Evolutionary conservation across 2,888 invertebrate species (phyloP), one percentile per base, ranked within the genome.

Genomic region (Ecliptopera silaceata): DNA sequence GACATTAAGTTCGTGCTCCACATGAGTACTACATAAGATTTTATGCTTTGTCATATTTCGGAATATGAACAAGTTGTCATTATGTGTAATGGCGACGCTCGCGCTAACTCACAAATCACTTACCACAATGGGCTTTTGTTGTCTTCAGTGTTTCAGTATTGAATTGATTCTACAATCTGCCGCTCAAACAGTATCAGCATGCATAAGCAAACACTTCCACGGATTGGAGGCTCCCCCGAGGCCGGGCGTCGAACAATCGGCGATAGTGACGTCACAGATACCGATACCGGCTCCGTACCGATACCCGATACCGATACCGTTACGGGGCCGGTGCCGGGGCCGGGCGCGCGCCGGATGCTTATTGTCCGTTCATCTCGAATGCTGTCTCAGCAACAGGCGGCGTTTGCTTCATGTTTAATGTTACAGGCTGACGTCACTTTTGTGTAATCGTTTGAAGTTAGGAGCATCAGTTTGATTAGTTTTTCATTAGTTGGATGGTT

Each of bases 371-470:
- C 62, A 64, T 65, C 61, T 11, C 50, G 44, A 46, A 58, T 45
- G 49, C 58, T 54, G 64, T 56, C 62, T 47, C 52, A 49, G 63
- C 61, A 63, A 63, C 65, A 65, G 63, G 57, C 51, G 47, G 51
- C 58, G 50, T 63, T 53, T 3, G 48, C 45, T 22, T 51, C 49
- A 17, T 34, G 39, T 34, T 43, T 32, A 49, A 39, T 32, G 13
- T 47, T 50, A 13, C 17, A 12, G 15, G 20, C 11, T 56, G 31
- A 43, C 39, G 45, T 0, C 12, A n/a, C 20, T 36, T 46, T 32
- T 20, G 22, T 17, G 31, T 10, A 44, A 39, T 29, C 36, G 43
- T 34, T 42, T 26, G 1, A 26, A 26, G 26, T 26, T 26, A 6
- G 2, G 6, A 6, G 26, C 26, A 26, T n/a, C n/a, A 22, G 6